phyloP scores from a whole-genome alignment of 2,797 vertebrate species.

The Trematomus bernacchii region DNA sequence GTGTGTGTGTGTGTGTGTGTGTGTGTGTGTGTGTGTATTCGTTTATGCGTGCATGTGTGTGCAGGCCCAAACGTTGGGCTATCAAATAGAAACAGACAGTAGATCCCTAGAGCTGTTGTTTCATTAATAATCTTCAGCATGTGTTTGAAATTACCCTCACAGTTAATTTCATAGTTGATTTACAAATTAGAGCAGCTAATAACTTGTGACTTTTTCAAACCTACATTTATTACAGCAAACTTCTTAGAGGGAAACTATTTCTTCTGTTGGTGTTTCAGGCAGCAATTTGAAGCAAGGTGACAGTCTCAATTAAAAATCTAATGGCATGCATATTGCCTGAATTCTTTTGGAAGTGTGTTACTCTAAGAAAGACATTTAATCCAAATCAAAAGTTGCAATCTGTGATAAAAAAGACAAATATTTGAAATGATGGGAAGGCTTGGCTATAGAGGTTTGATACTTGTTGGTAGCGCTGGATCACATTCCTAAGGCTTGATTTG shows the following conservation, averaged over 20 bases:
- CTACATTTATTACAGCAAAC: constrained; percentile 15
- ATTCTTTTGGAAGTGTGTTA: constrained; percentile 26
- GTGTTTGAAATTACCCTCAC: constrained; percentile 39
- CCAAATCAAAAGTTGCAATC: constrained; percentile 8
- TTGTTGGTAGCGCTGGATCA: neutral
- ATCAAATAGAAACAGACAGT: too few relatives aligned
- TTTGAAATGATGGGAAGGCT: constrained; percentile 3
- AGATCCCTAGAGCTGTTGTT: constrained; percentile 33
- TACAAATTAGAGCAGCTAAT: constrained; percentile 53
- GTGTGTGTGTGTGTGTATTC: neutral
- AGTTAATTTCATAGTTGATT: constrained; percentile 64
- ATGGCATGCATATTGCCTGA: constrained; percentile 43
- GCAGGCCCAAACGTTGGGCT: too few relatives aligned
- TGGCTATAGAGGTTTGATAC: too few relatives aligned
- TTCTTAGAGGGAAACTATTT: constrained; percentile 24
- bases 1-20: neutral
- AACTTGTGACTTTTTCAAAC: constrained; percentile 39
- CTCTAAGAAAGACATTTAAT: neutral
- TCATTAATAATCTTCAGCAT: constrained; percentile 33
- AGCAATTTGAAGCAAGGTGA: constrained; percentile 22
- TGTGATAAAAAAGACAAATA: constrained; percentile 21
- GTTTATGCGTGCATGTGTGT: too few relatives aligned
- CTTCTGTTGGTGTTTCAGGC: constrained; percentile 36
- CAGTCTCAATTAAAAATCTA: constrained; percentile 45
- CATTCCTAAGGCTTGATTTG: neutral